Base-by-base conservation (phyloP, 1,140 invertebrate genomes). In the Solen grandis region DNA sequence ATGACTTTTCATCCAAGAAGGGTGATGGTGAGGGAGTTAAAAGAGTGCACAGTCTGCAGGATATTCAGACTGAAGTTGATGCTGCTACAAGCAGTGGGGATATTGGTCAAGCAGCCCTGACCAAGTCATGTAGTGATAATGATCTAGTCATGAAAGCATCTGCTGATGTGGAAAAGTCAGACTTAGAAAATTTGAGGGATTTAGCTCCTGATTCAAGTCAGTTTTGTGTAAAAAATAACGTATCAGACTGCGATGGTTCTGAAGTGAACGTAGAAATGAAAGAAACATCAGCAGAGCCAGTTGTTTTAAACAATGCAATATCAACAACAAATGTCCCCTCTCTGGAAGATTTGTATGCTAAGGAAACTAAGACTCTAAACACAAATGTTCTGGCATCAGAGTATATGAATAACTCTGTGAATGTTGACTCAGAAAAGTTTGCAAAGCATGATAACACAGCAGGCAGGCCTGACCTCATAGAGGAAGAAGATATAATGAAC, bases 351-450 rank as follows among this genome's bases (percentile, higher is more conserved):
- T 94, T 94, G 81, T 92, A 90, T 81, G 90, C 94, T 19, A 95
- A 95, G 88, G 94, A 95, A 79, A 93, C 94, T 0, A 95, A 95
- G 89, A 95, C 94, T 5, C 93, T 94, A 33, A 95, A 95, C 86
- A 94, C 94, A 0, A 95, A 95, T 89, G 94, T 95, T 33, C 88
- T 94, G 13, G 93, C 93, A 2, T 93, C 92, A 0, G 92, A 93
- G 63, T 90, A 92, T 79, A 93, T 92, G 65, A 93, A 94, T 73
- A 83, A 85, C 22, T 55, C 62, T 10, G 78, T 83, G 35, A 90
- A 93, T 81, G 94, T 94, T 69, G 94, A 95, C 88, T 95, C 94
- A 0, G 94, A 95, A 78, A 95, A 95, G 83, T 95, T 94, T 91
- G 93, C 94, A 0, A 92, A 91, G 77, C 92, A 84, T 31, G 82